Base-by-base conservation (phyloP, 1,140 invertebrate species). In the Dinothrombium tinctorium region DNA sequence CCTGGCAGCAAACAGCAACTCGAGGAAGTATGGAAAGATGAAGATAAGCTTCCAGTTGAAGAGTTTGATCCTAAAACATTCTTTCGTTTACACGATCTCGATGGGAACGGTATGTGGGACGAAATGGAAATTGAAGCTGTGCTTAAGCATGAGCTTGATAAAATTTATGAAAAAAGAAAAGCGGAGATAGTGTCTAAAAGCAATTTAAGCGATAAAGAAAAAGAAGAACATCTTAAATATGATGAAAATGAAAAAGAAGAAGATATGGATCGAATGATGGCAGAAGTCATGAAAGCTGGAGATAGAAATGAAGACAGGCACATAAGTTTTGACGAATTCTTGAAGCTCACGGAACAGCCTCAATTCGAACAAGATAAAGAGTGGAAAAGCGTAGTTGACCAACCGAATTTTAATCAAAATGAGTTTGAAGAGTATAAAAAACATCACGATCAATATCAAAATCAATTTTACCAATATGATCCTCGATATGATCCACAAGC, bases 261-360 rank as follows among this genome's bases (percentile, higher is more conserved):
- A 59, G 92, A 99, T 59, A 92, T 94, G 80, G 82, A 95, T 59
- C 62, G 90, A 41, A 99, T 99, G 94, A 64, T 92, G 28, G 89
- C 96, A 54, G 86, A 95, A 54, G 79, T 98, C 3, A 87, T 95
- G 54, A 72, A 71, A 48, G 86, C 95, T 58, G 59, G 77, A 35
- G 92, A 98, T 58, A 66, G 64, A 11, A 82, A 99, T 54, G 66
- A 69, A 33, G 89, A 98, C 58, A 69, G 74, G n/a, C 60, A 96
- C 7, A 89, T 99, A 36, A 84, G 84, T 52, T 74, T 71, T 49
- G 59, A 84, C 12, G 92, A 98, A 60, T 98, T 96, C 55, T 56
- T 90, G 42, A 61, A 69, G 21, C 74, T 84, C 56, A 83, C 84
- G 0, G 69, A 76, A 43, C 69, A 67, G 36, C 63, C 72, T 32